These are phyloP conservation scores for Heliconius hermathena DNA, from an alignment of 1,140 invertebrate genomes.

Conservation along the genomic window DNA sequence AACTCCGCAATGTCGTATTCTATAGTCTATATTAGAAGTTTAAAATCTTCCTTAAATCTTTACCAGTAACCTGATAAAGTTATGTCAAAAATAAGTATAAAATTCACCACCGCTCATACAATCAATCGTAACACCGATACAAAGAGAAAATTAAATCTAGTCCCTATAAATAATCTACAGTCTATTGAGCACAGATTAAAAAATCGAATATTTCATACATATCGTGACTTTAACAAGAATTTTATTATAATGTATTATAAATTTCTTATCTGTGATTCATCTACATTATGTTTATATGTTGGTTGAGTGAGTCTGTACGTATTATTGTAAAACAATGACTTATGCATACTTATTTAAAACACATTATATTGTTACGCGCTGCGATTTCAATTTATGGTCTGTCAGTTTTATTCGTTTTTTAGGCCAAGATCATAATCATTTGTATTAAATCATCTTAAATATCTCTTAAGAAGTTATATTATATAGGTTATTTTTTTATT, in stretches of 20 bases:
- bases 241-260: slow-evolving; percentile 4
- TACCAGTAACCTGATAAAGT: no score
- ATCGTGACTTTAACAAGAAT: not conserved
- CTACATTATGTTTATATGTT: slow-evolving; percentile 2
- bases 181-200: slow-evolving; percentile 5
- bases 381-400: slow-evolving; percentile 11
- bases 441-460: not conserved
- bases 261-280: slow-evolving; percentile 12
- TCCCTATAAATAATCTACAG: not conserved
- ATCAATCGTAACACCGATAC: not conserved
- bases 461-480: no score
- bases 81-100: no score
- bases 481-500: no score
- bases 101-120: no score
- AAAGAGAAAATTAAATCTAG: not conserved
- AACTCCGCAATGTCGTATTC: no score
- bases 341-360: slow-evolving; percentile 14
- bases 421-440: not conserved
- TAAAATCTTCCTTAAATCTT: no score
- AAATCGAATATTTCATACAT: not conserved
- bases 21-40: no score
- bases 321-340: slow-evolving; percentile 14
- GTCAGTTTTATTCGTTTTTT: slow-evolving; percentile 10
- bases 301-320: not conserved
- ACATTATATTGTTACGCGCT: slow-evolving; percentile 6